Percentiles rank a stretch among this genome's conserved stretches.
These are phyloP conservation scores for Mastomys coucha DNA, from an alignment of 2,113 vertebrate species.

Conservation along the genomic window DNA sequence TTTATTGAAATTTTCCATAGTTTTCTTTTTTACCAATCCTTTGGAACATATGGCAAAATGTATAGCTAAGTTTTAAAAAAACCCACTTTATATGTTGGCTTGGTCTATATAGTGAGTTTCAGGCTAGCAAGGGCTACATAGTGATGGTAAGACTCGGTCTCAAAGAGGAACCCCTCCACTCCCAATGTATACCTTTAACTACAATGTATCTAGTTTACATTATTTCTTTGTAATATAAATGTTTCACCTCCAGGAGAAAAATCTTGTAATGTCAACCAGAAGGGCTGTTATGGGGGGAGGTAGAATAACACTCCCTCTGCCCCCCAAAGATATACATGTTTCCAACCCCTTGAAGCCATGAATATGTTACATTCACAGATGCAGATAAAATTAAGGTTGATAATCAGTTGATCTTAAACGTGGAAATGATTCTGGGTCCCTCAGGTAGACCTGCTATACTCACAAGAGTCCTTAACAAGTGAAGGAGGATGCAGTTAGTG, in stretches of 20 bases:
- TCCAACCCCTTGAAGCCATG: conserved; percentile 59
- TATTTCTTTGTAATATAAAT: conserved; percentile 33
- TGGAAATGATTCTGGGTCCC: neutral
- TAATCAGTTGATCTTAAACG: conserved; percentile 65
- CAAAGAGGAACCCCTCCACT: neutral
- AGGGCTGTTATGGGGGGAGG: conserved; percentile 60
- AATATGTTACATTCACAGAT: conserved; percentile 60
- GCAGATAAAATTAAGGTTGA: conserved; percentile 69
- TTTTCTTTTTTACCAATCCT: conserved; percentile 35
- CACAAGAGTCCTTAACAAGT: neutral
- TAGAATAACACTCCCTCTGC: neutral
- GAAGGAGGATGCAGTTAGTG: conserved; percentile 23
- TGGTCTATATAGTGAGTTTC: neutral
- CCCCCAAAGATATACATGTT: neutral
- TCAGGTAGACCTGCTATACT: neutral
- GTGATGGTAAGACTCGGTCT: neutral
- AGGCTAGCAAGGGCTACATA: neutral
- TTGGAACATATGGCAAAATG: conserved; percentile 52
- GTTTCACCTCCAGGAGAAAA: conserved; percentile 41
- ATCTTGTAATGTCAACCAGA: conserved; percentile 54
- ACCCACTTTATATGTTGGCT: conserved; percentile 7
- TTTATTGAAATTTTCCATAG: neutral
- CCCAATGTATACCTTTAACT: neutral
- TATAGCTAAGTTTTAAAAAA: conserved; percentile 36
- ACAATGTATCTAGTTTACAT: conserved; percentile 73